Conservation (phyloP, 2,797 vertebrate species). For the Loriculus beryllinus region DNA sequence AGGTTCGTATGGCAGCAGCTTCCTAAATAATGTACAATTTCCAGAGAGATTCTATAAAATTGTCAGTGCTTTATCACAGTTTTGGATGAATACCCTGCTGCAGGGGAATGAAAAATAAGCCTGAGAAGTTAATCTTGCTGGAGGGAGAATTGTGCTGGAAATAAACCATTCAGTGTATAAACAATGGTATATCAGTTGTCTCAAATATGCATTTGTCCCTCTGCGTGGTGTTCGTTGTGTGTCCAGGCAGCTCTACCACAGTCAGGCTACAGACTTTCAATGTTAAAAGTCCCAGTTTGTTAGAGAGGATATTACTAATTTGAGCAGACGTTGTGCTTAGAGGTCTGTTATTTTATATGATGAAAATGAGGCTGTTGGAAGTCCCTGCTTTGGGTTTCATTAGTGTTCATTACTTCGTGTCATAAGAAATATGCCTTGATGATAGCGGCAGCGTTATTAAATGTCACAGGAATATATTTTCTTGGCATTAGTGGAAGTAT, state of each 20-base stretch:
- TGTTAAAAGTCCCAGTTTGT: neutral
- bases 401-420: neutral
- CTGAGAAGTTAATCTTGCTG: constrained; percentile 31
- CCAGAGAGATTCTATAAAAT: neutral
- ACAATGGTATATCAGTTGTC: neutral
- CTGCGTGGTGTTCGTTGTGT: neutral
- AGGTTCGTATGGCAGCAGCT: neutral
- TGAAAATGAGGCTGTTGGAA: neutral
- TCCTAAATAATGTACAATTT: neutral
- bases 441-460: neutral
- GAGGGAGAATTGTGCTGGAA: constrained; percentile 30
- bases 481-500: neutral
- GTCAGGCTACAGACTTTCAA: neutral
- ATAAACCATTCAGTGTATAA: constrained; percentile 32
- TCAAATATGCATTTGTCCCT: neutral
- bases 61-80: neutral
- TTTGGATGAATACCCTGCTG: neutral
- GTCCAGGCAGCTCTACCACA: neutral
- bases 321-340: neutral
- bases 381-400: neutral
- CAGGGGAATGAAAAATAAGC: neutral
- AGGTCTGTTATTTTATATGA: neutral
- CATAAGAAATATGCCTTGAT: neutral
- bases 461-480: neutral
- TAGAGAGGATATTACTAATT: neutral